Conservation (phyloP, 30 jellyfish, hydroid and myxozoan species). For the Cassiopea xamachana region DNA sequence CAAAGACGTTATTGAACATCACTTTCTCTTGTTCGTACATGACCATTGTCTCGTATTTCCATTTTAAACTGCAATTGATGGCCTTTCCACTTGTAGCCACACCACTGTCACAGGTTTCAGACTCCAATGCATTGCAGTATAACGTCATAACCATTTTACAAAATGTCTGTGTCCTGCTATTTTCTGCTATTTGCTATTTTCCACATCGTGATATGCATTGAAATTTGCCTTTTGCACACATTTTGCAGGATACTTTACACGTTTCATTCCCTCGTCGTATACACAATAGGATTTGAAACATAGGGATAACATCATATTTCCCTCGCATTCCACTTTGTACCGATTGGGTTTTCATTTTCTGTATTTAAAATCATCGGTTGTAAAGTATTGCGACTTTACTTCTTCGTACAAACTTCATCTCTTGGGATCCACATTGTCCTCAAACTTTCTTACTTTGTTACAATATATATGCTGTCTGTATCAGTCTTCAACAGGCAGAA, state of each 20-base stretch:
- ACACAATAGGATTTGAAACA: slow-evolving; percentile 14
- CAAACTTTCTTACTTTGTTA: not conserved
- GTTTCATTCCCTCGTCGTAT: not conserved
- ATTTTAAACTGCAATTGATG: not conserved
- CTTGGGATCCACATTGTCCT: not conserved
- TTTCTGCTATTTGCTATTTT: not conserved
- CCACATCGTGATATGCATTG: not conserved
- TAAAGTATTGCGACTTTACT: not conserved
- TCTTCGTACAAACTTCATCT: not conserved
- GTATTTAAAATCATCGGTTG: not conserved
- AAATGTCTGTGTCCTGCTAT: not conserved
- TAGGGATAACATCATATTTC: not conserved
- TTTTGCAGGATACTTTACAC: not conserved
- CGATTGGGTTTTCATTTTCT: not conserved
- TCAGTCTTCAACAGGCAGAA: not conserved
- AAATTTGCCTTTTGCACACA: not conserved
- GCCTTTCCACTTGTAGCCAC: not conserved
- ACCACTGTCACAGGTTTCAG: too few relatives aligned
- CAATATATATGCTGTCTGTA: slow-evolving; percentile 5
- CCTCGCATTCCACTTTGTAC: not conserved
- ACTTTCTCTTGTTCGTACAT: not conserved
- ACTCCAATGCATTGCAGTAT: not conserved
- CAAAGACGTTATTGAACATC: not conserved
- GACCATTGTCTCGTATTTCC: not conserved
- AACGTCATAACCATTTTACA: not conserved